phyloP scores from a whole-genome alignment of 2,888 invertebrate species.

The Bellardia bayeri region DNA sequence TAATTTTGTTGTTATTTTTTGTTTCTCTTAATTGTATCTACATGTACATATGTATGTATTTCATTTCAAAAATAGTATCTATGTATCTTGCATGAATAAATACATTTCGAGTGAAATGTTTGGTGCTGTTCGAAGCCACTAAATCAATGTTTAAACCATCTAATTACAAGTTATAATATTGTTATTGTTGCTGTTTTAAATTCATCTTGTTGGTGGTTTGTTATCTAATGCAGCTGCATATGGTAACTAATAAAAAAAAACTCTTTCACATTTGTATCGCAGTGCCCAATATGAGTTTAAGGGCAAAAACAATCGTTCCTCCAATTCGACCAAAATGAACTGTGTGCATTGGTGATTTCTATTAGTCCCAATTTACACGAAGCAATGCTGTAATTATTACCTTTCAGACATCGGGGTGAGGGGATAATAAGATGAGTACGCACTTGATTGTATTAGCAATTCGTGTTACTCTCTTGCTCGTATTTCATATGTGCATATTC shows the following conservation, averaged over 20 bases:
- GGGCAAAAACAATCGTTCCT: background rate
- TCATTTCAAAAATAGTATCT: background rate
- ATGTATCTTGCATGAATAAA: slow-evolving; percentile 2
- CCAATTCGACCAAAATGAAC: too few relatives aligned
- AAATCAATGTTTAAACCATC: slow-evolving; percentile 51
- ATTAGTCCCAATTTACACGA: too few relatives aligned
- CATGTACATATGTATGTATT: background rate
- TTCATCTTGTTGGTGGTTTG: background rate
- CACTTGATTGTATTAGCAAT: too few relatives aligned
- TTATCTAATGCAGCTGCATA: slow-evolving; percentile 36
- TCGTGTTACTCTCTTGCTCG: too few relatives aligned
- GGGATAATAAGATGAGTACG: too few relatives aligned
- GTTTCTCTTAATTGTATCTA: background rate
- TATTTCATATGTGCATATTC: too few relatives aligned
- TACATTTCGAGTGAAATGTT: slow-evolving; percentile 17
- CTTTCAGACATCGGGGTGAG: too few relatives aligned
- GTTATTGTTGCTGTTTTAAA: background rate
- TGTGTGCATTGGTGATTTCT: too few relatives aligned
- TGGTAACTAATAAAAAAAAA: slow-evolving; percentile 12
- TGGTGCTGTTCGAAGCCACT: slow-evolving; percentile 15
- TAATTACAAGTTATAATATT: slow-evolving; percentile 39
- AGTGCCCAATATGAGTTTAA: background rate
- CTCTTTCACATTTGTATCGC: background rate
- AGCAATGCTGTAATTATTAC: too few relatives aligned
- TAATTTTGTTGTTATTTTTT: background rate